These are phyloP conservation scores for Meriones psammophilus DNA, from an alignment of 2,797 vertebrate species.

Conservation along the genomic window DNA sequence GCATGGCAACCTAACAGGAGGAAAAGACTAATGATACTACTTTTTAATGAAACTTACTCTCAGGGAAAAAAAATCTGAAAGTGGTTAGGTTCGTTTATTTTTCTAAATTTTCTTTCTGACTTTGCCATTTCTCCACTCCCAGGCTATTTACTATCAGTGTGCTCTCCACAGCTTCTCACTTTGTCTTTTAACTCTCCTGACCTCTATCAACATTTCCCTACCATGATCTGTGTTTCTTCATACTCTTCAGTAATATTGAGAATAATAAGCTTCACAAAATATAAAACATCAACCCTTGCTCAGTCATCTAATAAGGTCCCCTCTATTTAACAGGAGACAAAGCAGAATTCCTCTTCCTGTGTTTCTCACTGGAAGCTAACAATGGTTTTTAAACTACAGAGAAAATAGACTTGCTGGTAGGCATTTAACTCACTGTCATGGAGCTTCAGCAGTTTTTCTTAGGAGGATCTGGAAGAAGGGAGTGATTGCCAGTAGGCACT, in stretches of 20 bases:
- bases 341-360: background rate
- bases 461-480: background rate
- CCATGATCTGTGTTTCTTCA: background rate
- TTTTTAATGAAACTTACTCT: conserved; percentile 44
- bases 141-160: background rate
- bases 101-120: background rate
- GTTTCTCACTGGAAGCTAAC: background rate
- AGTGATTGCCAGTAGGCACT: background rate
- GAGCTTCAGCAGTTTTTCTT: background rate
- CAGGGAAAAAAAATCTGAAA: conserved; percentile 21
- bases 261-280: conserved; percentile 22
- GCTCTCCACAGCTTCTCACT: background rate
- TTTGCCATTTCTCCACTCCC: background rate
- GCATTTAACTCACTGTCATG: background rate
- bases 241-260: background rate
- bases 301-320: background rate
- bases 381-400: conserved; percentile 1
- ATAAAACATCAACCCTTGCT: background rate
- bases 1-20: background rate
- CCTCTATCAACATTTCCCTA: background rate
- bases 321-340: background rate
- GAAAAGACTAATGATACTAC: background rate
- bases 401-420: background rate
- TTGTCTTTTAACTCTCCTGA: background rate
- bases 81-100: background rate